Conservation (phyloP, 2,113 vertebrate species). For the Seriola rivoliana region DNA sequence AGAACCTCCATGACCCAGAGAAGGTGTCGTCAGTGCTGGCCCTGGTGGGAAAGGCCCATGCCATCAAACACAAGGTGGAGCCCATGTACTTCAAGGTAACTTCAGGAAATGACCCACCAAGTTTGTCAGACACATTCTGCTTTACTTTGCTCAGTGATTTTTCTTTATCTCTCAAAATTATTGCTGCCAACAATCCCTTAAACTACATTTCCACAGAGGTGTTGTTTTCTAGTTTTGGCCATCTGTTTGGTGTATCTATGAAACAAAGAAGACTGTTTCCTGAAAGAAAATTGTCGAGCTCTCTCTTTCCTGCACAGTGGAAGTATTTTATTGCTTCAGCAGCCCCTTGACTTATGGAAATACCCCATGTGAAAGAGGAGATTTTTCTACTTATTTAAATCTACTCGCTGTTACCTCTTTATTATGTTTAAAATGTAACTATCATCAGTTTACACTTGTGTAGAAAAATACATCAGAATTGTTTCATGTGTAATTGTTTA, state of each 20-base stretch:
- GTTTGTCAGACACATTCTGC: neutral
- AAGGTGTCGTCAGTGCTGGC: slow-evolving; percentile 93
- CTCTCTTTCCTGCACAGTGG: neutral
- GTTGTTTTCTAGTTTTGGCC: neutral
- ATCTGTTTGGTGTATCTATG: neutral
- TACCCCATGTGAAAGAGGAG: neutral
- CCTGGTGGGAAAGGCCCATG: slow-evolving; percentile 94
- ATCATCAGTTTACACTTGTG: neutral
- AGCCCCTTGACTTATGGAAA: slow-evolving; percentile 25
- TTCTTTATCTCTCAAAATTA: neutral
- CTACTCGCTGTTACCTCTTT: slow-evolving; percentile 6
- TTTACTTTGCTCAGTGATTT: neutral
- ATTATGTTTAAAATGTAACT: slow-evolving; percentile 12
- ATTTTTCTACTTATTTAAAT: slow-evolving; percentile 9
- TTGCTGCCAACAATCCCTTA: neutral
- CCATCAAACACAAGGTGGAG: slow-evolving; percentile 97
- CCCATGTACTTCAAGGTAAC: slow-evolving; percentile 96
- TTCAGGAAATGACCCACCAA: neutral
- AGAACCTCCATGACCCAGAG: slow-evolving; percentile 93
- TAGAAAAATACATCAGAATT: too few species aligned
- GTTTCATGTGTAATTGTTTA: too few species aligned
- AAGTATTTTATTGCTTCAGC: slow-evolving; percentile 24
- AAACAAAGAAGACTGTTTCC: slow-evolving; percentile 1
- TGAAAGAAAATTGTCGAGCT: slow-evolving; percentile 1
- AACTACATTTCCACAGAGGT: neutral